phyloP scores from a whole-genome alignment of 2,113 vertebrate species.

The Oreocharis arfaki region DNA sequence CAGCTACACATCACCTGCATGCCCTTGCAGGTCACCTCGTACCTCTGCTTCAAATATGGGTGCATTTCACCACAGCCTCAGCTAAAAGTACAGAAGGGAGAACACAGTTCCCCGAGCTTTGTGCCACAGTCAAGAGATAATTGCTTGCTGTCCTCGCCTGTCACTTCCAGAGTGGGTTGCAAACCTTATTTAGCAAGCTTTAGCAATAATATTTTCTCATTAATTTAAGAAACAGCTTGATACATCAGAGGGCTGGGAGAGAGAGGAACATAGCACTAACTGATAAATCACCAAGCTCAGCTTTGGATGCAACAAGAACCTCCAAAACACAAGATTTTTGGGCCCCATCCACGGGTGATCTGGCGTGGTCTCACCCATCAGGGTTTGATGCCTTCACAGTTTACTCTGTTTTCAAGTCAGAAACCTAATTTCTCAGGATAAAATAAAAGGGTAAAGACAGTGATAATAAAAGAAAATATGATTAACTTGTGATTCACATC shows the following conservation, averaged over 20 bases:
- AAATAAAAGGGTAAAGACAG: constrained; percentile 57
- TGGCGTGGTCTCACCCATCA: background rate
- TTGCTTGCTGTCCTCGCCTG: background rate
- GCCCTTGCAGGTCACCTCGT: background rate
- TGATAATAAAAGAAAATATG: constrained; percentile 55
- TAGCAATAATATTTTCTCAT: background rate
- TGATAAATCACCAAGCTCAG: background rate
- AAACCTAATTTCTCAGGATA: constrained; percentile 44
- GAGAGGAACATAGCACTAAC: background rate
- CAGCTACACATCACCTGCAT: background rate
- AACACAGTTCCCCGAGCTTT: background rate
- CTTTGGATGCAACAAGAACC: background rate
- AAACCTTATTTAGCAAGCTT: constrained; percentile 23
- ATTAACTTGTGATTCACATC: constrained; percentile 64
- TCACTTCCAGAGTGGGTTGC: background rate
- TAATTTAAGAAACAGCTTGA: background rate
- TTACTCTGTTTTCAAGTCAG: background rate
- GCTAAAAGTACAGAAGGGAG: background rate
- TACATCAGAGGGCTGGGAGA: background rate
- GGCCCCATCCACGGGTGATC: background rate
- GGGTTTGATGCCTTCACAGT: constrained; percentile 38
- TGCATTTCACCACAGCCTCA: background rate
- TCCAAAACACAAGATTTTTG: background rate
- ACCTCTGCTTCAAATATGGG: background rate
- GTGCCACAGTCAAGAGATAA: background rate